Conservation (phyloP, 2,888 invertebrate genomes). For the Andrena dorsata region DNA sequence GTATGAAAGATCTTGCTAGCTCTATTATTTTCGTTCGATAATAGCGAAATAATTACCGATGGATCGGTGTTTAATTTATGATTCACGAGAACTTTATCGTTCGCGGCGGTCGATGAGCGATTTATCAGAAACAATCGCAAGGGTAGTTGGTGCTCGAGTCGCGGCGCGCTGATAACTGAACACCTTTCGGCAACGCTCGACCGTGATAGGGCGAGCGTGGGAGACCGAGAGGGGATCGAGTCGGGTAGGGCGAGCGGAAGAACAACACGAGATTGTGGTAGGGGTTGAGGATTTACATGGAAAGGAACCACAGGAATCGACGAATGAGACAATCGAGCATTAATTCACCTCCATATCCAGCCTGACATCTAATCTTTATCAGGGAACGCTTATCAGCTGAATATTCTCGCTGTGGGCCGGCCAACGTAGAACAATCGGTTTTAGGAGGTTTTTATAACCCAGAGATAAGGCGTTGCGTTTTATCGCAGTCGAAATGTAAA, state of each 20-base stretch:
- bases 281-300: neutral
- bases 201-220: slow-evolving; percentile 25
- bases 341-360: neutral
- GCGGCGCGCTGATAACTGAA: slow-evolving; percentile 67
- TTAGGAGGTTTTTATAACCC: neutral
- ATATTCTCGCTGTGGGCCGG: slow-evolving; percentile 35
- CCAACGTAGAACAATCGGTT: slow-evolving; percentile 8
- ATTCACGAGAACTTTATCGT: neutral
- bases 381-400: slow-evolving; percentile 35
- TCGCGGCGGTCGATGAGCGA: neutral
- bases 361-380: slow-evolving; percentile 53
- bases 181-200: slow-evolving; percentile 39
- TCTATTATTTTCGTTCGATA: neutral
- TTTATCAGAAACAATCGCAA: neutral
- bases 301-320: neutral
- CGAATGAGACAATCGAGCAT: slow-evolving; percentile 17
- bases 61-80: neutral
- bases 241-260: slow-evolving; percentile 25
- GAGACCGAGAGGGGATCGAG: slow-evolving; percentile 31
- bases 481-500: neutral
- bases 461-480: slow-evolving; percentile 10
- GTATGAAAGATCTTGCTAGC: neutral
- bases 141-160: slow-evolving; percentile 41
- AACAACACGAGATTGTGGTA: neutral
- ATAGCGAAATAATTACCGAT: neutral